These are phyloP conservation scores for Drosophila greeni DNA, from an alignment of 2,888 invertebrate genomes.

Conservation along the genomic window DNA sequence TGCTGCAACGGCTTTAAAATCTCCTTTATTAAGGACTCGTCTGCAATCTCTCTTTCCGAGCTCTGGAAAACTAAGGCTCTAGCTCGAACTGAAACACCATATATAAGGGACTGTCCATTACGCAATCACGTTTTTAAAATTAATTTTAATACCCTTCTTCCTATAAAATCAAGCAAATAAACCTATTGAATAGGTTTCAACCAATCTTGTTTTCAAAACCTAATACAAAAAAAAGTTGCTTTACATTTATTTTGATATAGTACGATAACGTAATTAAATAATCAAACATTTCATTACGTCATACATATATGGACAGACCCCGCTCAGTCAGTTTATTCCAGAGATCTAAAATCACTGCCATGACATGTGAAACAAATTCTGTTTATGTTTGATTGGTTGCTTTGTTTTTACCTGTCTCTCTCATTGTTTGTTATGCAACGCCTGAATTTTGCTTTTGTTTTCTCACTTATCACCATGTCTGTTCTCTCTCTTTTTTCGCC, in stretches of 20 bases:
- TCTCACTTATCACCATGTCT: conserved; percentile 34
- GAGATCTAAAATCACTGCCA: conserved; percentile 25
- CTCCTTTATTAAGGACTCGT: neutral
- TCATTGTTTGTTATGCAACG: conserved; percentile 26
- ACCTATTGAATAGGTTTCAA: neutral
- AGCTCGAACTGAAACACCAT: neutral
- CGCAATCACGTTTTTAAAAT: neutral
- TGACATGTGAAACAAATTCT: neutral
- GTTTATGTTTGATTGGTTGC: conserved; percentile 8
- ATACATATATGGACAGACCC: neutral
- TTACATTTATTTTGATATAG: neutral
- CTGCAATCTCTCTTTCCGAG: neutral
- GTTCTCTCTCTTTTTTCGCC: conserved; percentile 50
- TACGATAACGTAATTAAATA: neutral
- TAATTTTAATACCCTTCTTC: neutral
- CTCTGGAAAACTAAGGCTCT: conserved; percentile 1
- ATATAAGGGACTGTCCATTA: neutral
- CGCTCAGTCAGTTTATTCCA: conserved; percentile 1
- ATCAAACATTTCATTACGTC: neutral
- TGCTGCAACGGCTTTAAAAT: conserved; percentile 8
- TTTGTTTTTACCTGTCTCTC: neutral
- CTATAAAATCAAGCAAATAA: neutral
- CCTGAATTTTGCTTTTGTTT: conserved; percentile 33
- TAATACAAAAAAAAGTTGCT: neutral
- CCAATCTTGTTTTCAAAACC: too few species aligned